phyloP scores from a whole-genome alignment of 2,888 invertebrate genomes.

The Sesamia inferens region DNA sequence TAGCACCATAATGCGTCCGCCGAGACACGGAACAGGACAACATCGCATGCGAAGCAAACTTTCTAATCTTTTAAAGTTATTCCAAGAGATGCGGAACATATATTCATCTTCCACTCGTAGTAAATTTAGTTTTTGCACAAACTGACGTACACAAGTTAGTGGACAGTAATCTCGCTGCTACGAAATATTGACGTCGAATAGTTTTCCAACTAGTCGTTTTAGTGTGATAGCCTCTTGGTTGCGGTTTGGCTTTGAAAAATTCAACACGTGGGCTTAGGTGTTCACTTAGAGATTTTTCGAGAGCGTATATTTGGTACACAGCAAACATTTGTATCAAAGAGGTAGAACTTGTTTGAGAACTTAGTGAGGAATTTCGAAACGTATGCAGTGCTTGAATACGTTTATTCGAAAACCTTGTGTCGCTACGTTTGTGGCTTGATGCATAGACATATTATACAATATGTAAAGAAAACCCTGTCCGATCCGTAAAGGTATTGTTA shows the following conservation, averaged over 20 bases:
- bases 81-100: constrained; percentile 63
- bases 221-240: neutral
- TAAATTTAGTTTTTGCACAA: constrained; percentile 63
- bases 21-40: constrained; percentile 66
- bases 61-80: constrained; percentile 83
- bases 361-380: constrained; percentile 14
- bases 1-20: constrained; percentile 69
- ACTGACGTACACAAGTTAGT: constrained; percentile 40
- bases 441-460: neutral
- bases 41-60: constrained; percentile 72
- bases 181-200: constrained; percentile 24
- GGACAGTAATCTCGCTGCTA: constrained; percentile 21
- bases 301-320: constrained; percentile 1
- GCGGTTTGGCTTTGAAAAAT: constrained; percentile 28
- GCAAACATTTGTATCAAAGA: constrained; percentile 28
- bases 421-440: neutral
- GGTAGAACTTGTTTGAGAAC: constrained; percentile 10
- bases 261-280: constrained; percentile 12
- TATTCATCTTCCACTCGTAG: constrained; percentile 71
- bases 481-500: too few species aligned
- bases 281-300: constrained; percentile 12
- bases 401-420: constrained; percentile 9
- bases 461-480: too few species aligned
- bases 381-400: neutral
- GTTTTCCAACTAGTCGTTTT: constrained; percentile 21